Conservation (phyloP, 2,113 vertebrate species). For the Sylvietta virens region DNA sequence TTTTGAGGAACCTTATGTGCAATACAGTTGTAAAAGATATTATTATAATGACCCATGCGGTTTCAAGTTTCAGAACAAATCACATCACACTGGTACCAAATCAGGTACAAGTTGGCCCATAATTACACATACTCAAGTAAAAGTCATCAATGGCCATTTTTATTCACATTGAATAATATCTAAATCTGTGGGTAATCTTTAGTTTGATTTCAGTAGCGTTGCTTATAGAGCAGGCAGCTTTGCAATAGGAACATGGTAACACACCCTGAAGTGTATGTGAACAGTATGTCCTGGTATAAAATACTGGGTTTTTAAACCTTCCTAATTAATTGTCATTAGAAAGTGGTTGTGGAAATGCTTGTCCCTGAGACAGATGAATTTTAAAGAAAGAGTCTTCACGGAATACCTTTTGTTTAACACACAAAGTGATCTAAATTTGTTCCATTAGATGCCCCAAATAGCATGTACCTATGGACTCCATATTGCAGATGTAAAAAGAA, state of each 20-base stretch:
- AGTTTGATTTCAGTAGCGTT: conserved; percentile 47
- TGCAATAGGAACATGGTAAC: conserved; percentile 35
- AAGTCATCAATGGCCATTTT: conserved; percentile 61
- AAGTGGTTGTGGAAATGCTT: not conserved
- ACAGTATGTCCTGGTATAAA: conserved; percentile 44
- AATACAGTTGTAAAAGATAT: conserved; percentile 49
- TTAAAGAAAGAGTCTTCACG: not conserved
- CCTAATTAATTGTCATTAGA: not conserved
- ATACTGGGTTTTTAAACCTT: conserved; percentile 62
- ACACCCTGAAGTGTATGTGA: not conserved
- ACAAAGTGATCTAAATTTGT: not conserved
- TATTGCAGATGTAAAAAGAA: conserved; percentile 47
- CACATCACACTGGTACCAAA: conserved; percentile 37
- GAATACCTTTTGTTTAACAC: not conserved
- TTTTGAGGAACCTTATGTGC: conserved; percentile 51
- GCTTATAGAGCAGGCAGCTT: conserved; percentile 35
- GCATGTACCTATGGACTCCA: conserved; percentile 50
- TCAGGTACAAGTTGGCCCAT: conserved; percentile 61
- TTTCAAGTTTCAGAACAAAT: conserved; percentile 37
- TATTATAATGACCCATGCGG: not conserved
- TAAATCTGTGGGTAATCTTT: conserved; percentile 46
- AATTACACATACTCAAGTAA: conserved; percentile 29
- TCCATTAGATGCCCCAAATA: conserved; percentile 14
- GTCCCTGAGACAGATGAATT: not conserved
- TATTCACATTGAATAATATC: conserved; percentile 67